These are phyloP conservation scores for Sisor rabdophorus DNA, from an alignment of 2,113 vertebrate species.

Conservation along the genomic window DNA sequence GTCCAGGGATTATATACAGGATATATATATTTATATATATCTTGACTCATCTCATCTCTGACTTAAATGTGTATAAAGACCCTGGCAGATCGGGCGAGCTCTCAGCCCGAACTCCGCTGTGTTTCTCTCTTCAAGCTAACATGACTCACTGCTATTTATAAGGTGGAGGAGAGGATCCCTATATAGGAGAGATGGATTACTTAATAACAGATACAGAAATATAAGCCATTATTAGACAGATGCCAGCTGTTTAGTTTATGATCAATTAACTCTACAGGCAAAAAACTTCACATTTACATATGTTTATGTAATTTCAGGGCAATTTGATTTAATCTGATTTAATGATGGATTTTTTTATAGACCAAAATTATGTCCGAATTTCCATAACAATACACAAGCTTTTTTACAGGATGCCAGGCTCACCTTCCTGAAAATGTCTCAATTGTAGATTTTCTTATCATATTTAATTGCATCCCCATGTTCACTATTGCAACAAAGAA, in stretches of 20 bases:
- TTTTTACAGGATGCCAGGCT: background rate
- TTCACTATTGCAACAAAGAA: background rate
- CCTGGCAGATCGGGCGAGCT: constrained; percentile 19
- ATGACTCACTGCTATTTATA: constrained; percentile 53
- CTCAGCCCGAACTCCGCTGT: constrained; percentile 31
- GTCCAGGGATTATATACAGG: background rate
- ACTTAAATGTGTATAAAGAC: constrained; percentile 39
- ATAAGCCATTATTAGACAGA: constrained; percentile 24
- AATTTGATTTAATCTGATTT: no score
- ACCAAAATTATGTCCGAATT: background rate
- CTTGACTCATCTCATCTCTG: constrained; percentile 45
- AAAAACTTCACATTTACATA: background rate
- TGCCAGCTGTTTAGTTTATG: constrained; percentile 28
- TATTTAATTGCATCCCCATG: background rate
- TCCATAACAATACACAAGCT: background rate
- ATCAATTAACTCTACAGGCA: constrained; percentile 3
- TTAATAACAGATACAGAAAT: constrained; percentile 31
- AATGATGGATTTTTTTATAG: no score
- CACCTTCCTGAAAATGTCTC: background rate
- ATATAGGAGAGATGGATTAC: constrained; percentile 38
- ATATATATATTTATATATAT: background rate
- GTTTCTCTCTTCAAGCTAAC: constrained; percentile 25
- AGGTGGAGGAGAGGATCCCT: constrained; percentile 18
- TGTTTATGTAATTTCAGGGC: background rate
- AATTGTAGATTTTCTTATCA: background rate